Conservation (phyloP, 1,140 invertebrate species). For the Ptiloglossa arizonensis region DNA sequence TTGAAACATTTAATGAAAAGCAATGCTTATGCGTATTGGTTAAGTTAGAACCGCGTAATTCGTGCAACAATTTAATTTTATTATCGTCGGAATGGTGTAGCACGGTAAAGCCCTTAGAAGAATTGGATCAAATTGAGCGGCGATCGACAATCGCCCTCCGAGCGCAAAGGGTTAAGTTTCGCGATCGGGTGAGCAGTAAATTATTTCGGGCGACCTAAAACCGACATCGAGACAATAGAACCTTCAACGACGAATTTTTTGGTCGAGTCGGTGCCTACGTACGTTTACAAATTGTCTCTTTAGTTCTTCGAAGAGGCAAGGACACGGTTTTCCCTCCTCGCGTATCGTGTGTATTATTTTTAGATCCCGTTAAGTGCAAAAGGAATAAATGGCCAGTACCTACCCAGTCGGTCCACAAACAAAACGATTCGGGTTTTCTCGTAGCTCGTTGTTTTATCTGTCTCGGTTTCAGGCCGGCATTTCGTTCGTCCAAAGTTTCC, state of each 20-base stretch:
- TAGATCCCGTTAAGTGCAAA: slow-evolving; percentile 11
- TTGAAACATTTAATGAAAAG: too few relatives aligned
- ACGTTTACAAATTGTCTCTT: neutral
- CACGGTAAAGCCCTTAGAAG: too few relatives aligned
- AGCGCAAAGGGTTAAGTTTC: too few relatives aligned
- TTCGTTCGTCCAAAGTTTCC: slow-evolving; percentile 18
- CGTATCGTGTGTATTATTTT: slow-evolving; percentile 20
- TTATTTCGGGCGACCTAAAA: neutral
- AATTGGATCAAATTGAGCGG: too few relatives aligned
- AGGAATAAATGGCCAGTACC: slow-evolving; percentile 1
- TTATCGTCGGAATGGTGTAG: too few relatives aligned
- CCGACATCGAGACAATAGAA: neutral
- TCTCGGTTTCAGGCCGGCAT: slow-evolving; percentile 10
- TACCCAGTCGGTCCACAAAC: neutral
- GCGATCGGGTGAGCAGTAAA: neutral
- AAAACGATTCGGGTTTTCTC: slow-evolving; percentile 20
- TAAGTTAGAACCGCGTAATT: too few relatives aligned
- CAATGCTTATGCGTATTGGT: too few relatives aligned
- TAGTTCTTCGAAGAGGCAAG: neutral
- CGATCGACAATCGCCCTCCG: too few relatives aligned
- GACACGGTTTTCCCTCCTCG: neutral
- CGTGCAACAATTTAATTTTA: too few relatives aligned
- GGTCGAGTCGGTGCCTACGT: neutral
- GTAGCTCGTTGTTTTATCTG: slow-evolving; percentile 11
- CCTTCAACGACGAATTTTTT: neutral